Percentiles rank a stretch among this genome's conserved stretches.
Evolutionary conservation across 23 tunicate species (phyloP).

Genomic region (Styela plicata): DNA sequence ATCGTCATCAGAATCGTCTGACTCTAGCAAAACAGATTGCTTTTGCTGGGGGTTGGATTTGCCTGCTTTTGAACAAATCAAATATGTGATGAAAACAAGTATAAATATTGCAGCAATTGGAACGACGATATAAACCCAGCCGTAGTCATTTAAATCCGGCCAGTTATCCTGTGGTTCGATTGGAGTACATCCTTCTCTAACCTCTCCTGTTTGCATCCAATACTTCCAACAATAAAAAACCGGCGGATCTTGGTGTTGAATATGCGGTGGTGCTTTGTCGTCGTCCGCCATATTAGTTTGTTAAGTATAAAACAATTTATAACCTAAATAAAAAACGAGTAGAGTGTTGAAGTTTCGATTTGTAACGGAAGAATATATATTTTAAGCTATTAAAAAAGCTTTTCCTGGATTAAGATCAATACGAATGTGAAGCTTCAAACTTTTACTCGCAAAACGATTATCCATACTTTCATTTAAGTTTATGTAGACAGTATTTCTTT

Average conservation of each 20-base stretch:
- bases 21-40: conserved; percentile 11
- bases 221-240: conserved; percentile 32
- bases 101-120: conserved; percentile 18
- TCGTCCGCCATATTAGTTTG: too few species aligned
- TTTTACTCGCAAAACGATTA: too few species aligned
- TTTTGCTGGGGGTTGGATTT: neutral
- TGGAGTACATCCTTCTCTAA: conserved; percentile 35
- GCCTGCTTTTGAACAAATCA: conserved; percentile 17
- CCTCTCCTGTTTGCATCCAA: conserved; percentile 18
- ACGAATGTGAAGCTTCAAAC: too few species aligned
- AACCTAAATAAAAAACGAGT: too few species aligned
- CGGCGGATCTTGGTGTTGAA: conserved; percentile 16
- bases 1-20: conserved; percentile 24
- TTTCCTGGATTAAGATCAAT: too few species aligned
- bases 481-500: too few species aligned
- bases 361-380: too few species aligned
- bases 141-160: conserved; percentile 28
- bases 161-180: conserved; percentile 20
- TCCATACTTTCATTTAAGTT: too few species aligned
- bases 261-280: conserved; percentile 19
- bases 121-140: conserved; percentile 21
- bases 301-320: too few species aligned
- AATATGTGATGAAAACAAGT: conserved; percentile 7
- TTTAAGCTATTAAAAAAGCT: too few species aligned
- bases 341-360: too few species aligned